Conservation (phyloP, 2,113 vertebrate genomes). For the Chionis minor region DNA sequence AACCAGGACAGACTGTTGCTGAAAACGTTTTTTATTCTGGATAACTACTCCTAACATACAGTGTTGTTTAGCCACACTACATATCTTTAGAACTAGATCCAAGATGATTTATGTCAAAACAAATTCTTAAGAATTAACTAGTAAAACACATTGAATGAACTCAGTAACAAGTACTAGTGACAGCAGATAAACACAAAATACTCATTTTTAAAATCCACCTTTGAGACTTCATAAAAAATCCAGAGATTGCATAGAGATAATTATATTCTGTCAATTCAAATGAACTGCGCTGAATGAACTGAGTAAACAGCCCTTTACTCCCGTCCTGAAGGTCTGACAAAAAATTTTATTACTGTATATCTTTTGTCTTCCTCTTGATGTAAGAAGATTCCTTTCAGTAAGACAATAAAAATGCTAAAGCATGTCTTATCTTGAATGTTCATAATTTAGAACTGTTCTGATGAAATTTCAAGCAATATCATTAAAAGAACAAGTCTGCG, state of each 20-base stretch:
- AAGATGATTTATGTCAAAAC: background rate
- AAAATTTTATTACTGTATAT: background rate
- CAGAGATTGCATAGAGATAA: background rate
- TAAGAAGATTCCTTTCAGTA: background rate
- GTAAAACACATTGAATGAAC: background rate
- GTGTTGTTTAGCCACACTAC: background rate
- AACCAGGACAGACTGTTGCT: background rate
- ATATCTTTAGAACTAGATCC: background rate
- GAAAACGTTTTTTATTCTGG: background rate
- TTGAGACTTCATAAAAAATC: background rate
- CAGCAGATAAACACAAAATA: background rate
- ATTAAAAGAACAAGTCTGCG: background rate
- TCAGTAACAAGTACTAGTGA: background rate
- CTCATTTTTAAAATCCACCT: background rate
- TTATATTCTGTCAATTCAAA: background rate
- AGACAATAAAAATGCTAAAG: background rate
- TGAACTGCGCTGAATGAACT: background rate
- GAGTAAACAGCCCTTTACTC: background rate
- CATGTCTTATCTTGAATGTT: background rate
- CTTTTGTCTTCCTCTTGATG: background rate
- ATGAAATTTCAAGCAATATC: background rate
- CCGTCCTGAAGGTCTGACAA: background rate
- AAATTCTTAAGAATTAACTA: background rate
- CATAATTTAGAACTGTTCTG: background rate
- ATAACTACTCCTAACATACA: background rate